Evolutionary conservation across 1,140 invertebrate genomes (phyloP), one percentile per base, ranked within the genome.

Genomic region (Pseudomyrmex pallidus): DNA sequence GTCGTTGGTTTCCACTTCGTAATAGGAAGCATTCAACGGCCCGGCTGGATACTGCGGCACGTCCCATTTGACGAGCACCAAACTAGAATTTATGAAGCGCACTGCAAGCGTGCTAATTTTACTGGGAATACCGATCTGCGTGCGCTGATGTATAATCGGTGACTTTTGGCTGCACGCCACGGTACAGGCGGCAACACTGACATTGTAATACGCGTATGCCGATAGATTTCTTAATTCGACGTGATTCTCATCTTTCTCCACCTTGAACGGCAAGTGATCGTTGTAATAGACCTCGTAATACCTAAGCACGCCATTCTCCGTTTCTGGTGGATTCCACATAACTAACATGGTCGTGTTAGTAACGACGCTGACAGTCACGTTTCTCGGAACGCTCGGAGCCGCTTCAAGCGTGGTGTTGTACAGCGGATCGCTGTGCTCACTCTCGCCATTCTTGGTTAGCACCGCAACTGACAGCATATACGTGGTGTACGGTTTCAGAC

Each of bases 391-490:
- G 67, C 95, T 94, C 13, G 95, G 95, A 85, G 92, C 94, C 86
- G 96, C 97, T 95, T 98, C 97, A 17, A 96, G 92, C 0, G 98
- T 98, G 12, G 96, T 96, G 44, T 97, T 96, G 62, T 94, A 94
- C 2, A 96, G 91, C 3, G 95, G 94, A 89, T 97, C 95, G 93
- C 97, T 98, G 83, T 94, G 93, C 46, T 96, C 95, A 20, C 97
- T 97, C 91, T 96, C 95, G 1, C 96, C 97, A 88, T 96, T 95
- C 83, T 95, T 96, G 1, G 97, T 98, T 72, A 96, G 95, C 67
- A 98, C 96, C 13, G 96, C 94, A 25, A 98, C 95, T 4, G 95
- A 95, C 8, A 98, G 94, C 90, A 95, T 96, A 91, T 98, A 98
- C 0, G 96, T 96, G 7, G 96, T 97, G 90, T 96, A 98, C 4